Evolutionary conservation across 2,888 invertebrate species (phyloP).

Genomic region (Xiphydria camelus): DNA sequence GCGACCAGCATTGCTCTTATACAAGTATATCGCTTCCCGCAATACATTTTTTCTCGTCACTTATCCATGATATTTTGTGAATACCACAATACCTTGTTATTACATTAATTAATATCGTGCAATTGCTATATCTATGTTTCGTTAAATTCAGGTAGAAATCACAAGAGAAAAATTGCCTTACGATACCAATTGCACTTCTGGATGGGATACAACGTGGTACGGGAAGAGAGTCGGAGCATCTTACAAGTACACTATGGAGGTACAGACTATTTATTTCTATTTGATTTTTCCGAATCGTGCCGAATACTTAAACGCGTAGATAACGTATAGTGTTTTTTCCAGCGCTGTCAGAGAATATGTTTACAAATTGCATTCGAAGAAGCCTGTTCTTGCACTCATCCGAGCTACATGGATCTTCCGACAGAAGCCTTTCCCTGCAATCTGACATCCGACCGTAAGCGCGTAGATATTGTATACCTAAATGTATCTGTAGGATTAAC

Average conservation of each 20-base stretch:
- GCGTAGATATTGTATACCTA: background rate
- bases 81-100: too few species aligned
- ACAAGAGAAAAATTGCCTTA: constrained; percentile 19
- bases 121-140: background rate
- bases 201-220: constrained; percentile 22
- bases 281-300: too few species aligned
- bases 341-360: constrained; percentile 26
- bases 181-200: constrained; percentile 20
- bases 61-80: too few species aligned
- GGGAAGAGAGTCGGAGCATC: constrained; percentile 9
- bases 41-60: too few species aligned
- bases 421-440: constrained; percentile 20
- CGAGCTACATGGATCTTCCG: constrained; percentile 22
- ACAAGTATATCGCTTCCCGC: constrained; percentile 12
- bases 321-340: too few species aligned
- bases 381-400: constrained; percentile 24
- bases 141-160: constrained; percentile 14
- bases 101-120: too few species aligned
- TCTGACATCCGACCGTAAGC: constrained; percentile 22
- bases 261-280: constrained; percentile 9
- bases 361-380: constrained; percentile 25
- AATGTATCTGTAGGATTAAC: too few species aligned
- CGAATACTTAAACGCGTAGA: too few species aligned
- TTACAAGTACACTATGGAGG: constrained; percentile 22
- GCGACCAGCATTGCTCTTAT: constrained; percentile 22